Percentiles rank a stretch among this genome's conserved stretches.
phyloP scores from a whole-genome alignment of 1,140 invertebrate species.

The Drosophila prosaltans region DNA sequence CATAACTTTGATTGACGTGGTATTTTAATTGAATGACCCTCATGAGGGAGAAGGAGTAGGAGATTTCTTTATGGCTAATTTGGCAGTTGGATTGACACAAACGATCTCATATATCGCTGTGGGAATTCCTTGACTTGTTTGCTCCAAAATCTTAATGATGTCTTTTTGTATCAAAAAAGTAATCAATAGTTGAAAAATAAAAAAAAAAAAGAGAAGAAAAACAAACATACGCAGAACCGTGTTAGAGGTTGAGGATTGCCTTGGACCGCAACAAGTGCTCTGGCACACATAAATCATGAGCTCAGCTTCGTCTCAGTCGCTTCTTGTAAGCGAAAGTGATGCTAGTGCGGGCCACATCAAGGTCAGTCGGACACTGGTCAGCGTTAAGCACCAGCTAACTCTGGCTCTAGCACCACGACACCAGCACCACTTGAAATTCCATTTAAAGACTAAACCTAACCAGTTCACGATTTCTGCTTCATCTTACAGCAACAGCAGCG shows the following conservation, averaged over 20 bases:
- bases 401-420: constrained; percentile 12
- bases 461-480: constrained; percentile 55
- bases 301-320: constrained; percentile 31
- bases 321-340: constrained; percentile 69
- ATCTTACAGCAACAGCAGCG: constrained; percentile 50
- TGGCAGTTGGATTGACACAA: constrained; percentile 52
- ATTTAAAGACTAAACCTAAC: constrained; percentile 46
- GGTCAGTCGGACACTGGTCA: constrained; percentile 57
- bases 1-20: constrained; percentile 72
- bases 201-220: constrained; percentile 42
- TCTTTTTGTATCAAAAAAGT: constrained; percentile 62
- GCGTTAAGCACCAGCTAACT: constrained; percentile 18
- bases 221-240: constrained; percentile 54
- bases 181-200: constrained; percentile 57
- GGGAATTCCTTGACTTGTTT: constrained; percentile 50
- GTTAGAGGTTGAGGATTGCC: constrained; percentile 38
- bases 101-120: constrained; percentile 45
- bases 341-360: constrained; percentile 49
- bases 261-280: constrained; percentile 59
- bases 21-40: constrained; percentile 72
- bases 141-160: constrained; percentile 65
- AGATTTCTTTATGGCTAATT: constrained; percentile 37
- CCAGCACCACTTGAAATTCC: constrained; percentile 15
- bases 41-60: constrained; percentile 28
- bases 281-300: constrained; percentile 70